Evolutionary conservation across 1,140 invertebrate species (phyloP).

Genomic region (Drosophila navojoa): DNA sequence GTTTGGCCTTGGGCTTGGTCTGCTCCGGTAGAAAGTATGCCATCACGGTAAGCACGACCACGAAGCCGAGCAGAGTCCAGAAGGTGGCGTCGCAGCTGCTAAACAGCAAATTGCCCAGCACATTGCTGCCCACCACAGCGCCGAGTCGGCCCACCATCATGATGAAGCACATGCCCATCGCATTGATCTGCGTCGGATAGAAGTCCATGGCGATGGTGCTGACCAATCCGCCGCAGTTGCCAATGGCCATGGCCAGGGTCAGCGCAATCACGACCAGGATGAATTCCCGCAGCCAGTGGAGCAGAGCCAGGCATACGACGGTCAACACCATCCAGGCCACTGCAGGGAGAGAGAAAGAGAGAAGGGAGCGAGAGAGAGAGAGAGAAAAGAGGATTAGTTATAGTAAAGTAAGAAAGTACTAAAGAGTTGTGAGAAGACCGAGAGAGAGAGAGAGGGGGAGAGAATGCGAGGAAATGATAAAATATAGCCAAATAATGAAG

Average conservation of each 20-base stretch:
- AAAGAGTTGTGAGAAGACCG: too few relatives aligned
- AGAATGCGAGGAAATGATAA: too few relatives aligned
- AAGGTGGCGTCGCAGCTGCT: conserved; percentile 77
- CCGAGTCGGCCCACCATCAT: conserved; percentile 84
- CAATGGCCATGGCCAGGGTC: conserved; percentile 73
- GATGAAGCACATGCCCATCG: conserved; percentile 84
- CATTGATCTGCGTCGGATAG: conserved; percentile 84
- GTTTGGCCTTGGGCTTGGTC: conserved; percentile 3
- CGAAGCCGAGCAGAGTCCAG: conserved; percentile 49
- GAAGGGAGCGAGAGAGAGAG: not conserved
- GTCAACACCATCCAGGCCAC: conserved; percentile 67
- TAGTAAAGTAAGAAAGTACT: too few relatives aligned
- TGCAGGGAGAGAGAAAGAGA: conserved; percentile 11
- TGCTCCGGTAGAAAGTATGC: conserved; percentile 65
- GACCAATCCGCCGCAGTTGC: conserved; percentile 81
- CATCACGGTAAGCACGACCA: conserved; percentile 39
- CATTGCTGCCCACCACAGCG: conserved; percentile 79
- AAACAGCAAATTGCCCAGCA: conserved; percentile 79
- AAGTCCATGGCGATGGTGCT: conserved; percentile 83
- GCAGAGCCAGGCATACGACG: conserved; percentile 37
- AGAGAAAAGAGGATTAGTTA: too few relatives aligned
- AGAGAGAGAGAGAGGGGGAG: too few relatives aligned
- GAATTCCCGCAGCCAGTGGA: conserved; percentile 65
- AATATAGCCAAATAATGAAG: too few relatives aligned
- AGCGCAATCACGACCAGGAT: conserved; percentile 59